These are phyloP conservation scores for Nomada ruficornis DNA, from an alignment of 2,888 invertebrate genomes.

Conservation along the genomic window DNA sequence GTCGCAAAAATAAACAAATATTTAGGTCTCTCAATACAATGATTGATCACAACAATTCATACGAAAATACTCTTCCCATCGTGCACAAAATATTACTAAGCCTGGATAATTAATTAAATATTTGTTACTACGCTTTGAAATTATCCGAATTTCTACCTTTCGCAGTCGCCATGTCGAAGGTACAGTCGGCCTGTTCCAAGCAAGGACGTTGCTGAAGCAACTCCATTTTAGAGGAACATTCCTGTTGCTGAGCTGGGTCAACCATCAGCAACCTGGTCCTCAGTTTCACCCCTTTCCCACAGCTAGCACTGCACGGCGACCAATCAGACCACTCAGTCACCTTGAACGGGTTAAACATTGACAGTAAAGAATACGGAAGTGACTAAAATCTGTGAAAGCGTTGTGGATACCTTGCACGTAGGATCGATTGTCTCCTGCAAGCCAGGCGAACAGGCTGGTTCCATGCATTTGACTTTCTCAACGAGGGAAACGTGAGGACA, in stretches of 20 bases:
- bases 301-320: slow-evolving; percentile 96
- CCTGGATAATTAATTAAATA: neutral
- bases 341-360: slow-evolving; percentile 76
- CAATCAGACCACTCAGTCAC: slow-evolving; percentile 96
- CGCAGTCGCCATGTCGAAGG: slow-evolving; percentile 90
- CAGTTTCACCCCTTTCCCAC: slow-evolving; percentile 91
- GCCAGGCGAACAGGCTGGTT: slow-evolving; percentile 87
- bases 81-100: neutral
- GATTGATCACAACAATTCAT: neutral
- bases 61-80: neutral
- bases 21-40: neutral
- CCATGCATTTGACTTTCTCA: slow-evolving; percentile 93
- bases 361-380: neutral
- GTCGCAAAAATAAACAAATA: neutral
- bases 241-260: slow-evolving; percentile 87
- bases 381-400: neutral
- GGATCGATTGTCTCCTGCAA: slow-evolving; percentile 87
- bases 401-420: slow-evolving; percentile 84
- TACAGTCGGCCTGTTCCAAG: slow-evolving; percentile 88
- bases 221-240: slow-evolving; percentile 89
- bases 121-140: neutral
- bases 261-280: slow-evolving; percentile 90
- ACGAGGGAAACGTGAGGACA: slow-evolving; percentile 91
- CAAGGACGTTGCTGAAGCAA: slow-evolving; percentile 92
- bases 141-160: slow-evolving; percentile 86